Evolutionary conservation across 2,888 invertebrate genomes (phyloP).

Genomic region (Glomeris marginata): DNA sequence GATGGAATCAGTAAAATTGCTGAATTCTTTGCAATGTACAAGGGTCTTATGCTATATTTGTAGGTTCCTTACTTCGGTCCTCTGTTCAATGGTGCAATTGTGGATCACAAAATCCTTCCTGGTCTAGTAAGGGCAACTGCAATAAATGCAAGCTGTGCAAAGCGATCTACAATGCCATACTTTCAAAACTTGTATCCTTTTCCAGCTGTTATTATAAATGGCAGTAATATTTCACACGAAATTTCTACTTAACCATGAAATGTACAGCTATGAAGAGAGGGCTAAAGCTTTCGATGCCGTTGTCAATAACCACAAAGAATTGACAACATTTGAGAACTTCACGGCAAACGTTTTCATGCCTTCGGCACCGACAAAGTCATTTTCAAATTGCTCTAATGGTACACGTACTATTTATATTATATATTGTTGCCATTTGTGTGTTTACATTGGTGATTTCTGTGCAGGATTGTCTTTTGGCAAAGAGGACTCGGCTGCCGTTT

Average conservation of each 20-base stretch:
- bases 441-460: not conserved
- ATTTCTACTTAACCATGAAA: not conserved
- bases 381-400: slow-evolving; percentile 22
- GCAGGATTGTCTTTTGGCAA: not conserved
- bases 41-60: slow-evolving; percentile 9
- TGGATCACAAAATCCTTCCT: slow-evolving; percentile 55
- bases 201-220: not conserved
- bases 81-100: slow-evolving; percentile 78
- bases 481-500: slow-evolving; percentile 5
- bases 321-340: slow-evolving; percentile 82
- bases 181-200: slow-evolving; percentile 72
- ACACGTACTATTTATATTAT: not conserved
- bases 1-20: too few species aligned
- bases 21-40: too few species aligned
- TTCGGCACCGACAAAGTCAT: slow-evolving; percentile 33
- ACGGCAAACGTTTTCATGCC: slow-evolving; percentile 35
- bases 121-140: slow-evolving; percentile 79
- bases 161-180: slow-evolving; percentile 71
- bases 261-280: slow-evolving; percentile 78
- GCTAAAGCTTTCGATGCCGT: slow-evolving; percentile 70
- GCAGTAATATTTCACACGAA: not conserved
- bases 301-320: slow-evolving; percentile 66
- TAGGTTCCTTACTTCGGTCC: slow-evolving; percentile 89
- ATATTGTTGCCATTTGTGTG: not conserved
- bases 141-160: slow-evolving; percentile 78